These are phyloP conservation scores for Neocloeon triangulifer DNA, from an alignment of 1,140 invertebrate genomes.

Conservation along the genomic window DNA sequence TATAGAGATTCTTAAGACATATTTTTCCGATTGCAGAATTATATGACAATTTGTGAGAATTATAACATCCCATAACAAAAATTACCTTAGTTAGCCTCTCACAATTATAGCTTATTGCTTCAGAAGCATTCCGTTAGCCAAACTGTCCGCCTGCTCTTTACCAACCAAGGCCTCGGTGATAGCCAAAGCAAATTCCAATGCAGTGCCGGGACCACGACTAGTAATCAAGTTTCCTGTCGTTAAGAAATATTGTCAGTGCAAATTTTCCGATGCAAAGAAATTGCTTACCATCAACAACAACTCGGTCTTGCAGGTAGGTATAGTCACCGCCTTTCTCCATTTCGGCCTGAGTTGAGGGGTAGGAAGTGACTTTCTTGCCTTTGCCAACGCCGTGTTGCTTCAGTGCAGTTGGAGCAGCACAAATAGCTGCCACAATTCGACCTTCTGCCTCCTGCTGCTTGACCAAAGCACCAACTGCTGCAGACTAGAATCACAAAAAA, in stretches of 20 bases:
- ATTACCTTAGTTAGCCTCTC: too few relatives aligned
- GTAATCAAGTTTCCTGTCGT: constrained; percentile 58
- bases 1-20: not conserved
- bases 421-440: constrained; percentile 71
- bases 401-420: constrained; percentile 75
- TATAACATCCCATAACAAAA: too few relatives aligned
- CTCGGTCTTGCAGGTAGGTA: constrained; percentile 41
- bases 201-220: constrained; percentile 81
- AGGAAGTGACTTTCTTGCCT: constrained; percentile 69
- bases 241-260: constrained; percentile 2
- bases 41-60: too few relatives aligned
- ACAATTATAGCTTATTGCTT: not conserved
- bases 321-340: constrained; percentile 36
- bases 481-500: constrained; percentile 34
- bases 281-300: constrained; percentile 47
- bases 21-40: constrained; percentile 2
- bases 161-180: constrained; percentile 58
- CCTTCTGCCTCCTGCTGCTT: constrained; percentile 52
- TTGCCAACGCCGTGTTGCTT: constrained; percentile 55
- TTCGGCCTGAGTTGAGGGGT: constrained; percentile 62
- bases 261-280: constrained; percentile 4
- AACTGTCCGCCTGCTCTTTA: constrained; percentile 43
- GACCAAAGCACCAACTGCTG: constrained; percentile 49
- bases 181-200: constrained; percentile 74
- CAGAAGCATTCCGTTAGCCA: constrained; percentile 46